Base-by-base conservation (phyloP, 2,113 vertebrate genomes). In the Rhipidura dahli region DNA sequence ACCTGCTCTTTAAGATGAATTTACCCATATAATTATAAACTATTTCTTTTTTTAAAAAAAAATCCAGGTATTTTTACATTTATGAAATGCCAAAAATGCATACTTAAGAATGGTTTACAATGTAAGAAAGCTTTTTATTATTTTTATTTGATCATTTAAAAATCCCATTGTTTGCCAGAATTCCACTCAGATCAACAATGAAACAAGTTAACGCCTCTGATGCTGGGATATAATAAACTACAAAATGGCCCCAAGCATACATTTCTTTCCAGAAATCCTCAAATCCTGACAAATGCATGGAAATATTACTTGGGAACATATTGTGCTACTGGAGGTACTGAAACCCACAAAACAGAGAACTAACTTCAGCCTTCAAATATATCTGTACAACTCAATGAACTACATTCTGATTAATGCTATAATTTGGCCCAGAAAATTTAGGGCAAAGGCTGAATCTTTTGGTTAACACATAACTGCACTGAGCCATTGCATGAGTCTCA, bases 141-240 rank as follows among this genome's bases (percentile, higher is more conserved):
- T 91, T 82, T 96, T 95, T 89, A 96, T 95, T 89, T 78, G 44
- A 56, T 94, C 9, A 76, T 93, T 88, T 91, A 15, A 88, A 92
- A 96, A 88, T 83, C 75, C 44, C 20, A 8, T 44, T 71, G 35
- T 92, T 96, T 88, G 75, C 76, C 77, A 87, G 79, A 92, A 83
- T 88, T 89, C 54, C 28, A 50, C 68, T 76, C 60, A 92, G 47
- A 75, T 21, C 56, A 83, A 60, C 71, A 71, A n/a, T 81, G 85
- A 88, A 88, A 91, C 27, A 78, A 92, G 47, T 94, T 93, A 95
- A 92, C 64, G 71, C 56, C 61, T 95, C 76, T 37, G 68, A 78
- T 89, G 28, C 85, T 90, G 92, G 57, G 13, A 57, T 63, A 33
- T 66, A 83, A 90, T 81, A 93, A 90, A 83, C 39, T 92, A n/a